Base-by-base conservation (phyloP, 2,797 vertebrate species). In the Amniataba percoides region DNA sequence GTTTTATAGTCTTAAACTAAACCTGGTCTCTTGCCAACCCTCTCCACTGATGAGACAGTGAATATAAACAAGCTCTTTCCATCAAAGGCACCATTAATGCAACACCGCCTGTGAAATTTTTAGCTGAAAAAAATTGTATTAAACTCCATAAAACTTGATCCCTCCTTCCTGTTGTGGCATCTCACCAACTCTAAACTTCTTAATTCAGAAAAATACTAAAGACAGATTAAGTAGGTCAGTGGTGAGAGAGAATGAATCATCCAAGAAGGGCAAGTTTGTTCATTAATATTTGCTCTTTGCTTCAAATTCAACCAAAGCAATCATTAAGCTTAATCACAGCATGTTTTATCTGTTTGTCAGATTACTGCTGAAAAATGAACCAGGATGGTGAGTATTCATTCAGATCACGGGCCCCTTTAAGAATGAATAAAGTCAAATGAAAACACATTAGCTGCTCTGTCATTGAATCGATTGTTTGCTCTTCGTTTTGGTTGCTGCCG, bases 381-480 rank as follows among this genome's bases (percentile, higher is more conserved):
- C n/a, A n/a, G n/a, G n/a, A n/a, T n/a, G n/a, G n/a, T n/a, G n/a
- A n/a, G n/a, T n/a, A n/a, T n/a, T n/a, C n/a, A n/a, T n/a, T n/a
- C n/a, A n/a, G n/a, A 62, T 72, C 31, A 49, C 2, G 23, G 15
- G 21, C 43, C 2, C 5, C 45, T 48, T 1, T 63, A 16, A 27
- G 65, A 72, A 53, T 57, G 36, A 59, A 11, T 3, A 23, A 49
- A 49, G 15, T 23, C 3, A 49, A 27, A 31, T 16, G 5, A 8
- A 43, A 42, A 52, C 10, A 36, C 14, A 25, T 64, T 18, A 21
- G 57, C 51, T 7, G 15, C 71, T 51, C 19, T 59, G 27, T 49
- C 12, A 61, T 67, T 69, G 27, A 19, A 68, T 58, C 14, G 15
- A 10, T 11, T 48, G 23, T 70, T 63, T 52, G 27, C 36, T 18